Base-by-base conservation (phyloP, 2,113 vertebrate species). In the Triplophysa dalaica region DNA sequence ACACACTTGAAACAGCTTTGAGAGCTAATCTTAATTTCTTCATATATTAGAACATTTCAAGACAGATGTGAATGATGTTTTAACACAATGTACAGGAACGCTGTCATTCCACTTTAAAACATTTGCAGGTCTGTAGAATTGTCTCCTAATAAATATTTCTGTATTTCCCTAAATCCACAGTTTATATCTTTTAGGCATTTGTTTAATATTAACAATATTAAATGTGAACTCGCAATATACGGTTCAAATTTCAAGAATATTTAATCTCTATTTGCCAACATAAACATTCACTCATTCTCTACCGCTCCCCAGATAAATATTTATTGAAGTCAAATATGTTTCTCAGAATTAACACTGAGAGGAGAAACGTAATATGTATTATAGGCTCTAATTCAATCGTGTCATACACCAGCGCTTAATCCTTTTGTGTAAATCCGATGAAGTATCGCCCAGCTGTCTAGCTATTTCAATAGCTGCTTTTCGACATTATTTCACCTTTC, bases 381-480 rank as follows among this genome's bases (percentile, higher is more conserved):
- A 38, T 38, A 81, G 22, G 12, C 83, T 81, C 89, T 89, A 89
- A 90, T 92, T 85, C 87, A 89, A 87, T 92, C 85, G 85, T 45
- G 75, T 79, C 69, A 26, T 84, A 81, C 76, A 74, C 85, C 78
- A 38, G 83, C 21, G 86, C 87, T 87, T 89, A 93, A 93, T 91
- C 90, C 80, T 78, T 91, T 91, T 89, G 88, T 90, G 85, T 88
- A 90, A 91, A 87, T 90, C 91, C 88, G 88, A 88, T 87, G 89
- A 91, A 91, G 86, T 86, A 90, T 89, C 86, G 77, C 82, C 84
- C 92, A 92, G 89, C 91, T 92, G 91, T 90, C 90, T 84, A 83
- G 88, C 87, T 88, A 86, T 91, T 92, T 88, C 78, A 85, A 84
- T 80, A 82, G 16, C 79, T 83, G 67, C 70, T 58, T 58, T 58